Evolutionary conservation across 2,113 vertebrate genomes (phyloP).

Genomic region (human (Homo sapiens)): GRCh38 chrX:7364001-7364500

Average conservation of each 20-base stretch:
- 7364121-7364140: neutral
- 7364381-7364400: neutral
- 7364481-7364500: neutral
- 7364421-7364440: neutral
- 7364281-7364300: neutral
- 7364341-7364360: neutral
- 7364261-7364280: neutral
- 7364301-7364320: neutral
- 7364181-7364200: neutral
- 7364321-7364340: too few species aligned
- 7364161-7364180: neutral
- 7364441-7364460: too few species aligned
- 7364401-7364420: neutral
- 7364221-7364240: neutral
- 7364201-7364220: neutral
- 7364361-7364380: neutral
- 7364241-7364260: neutral
- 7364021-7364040: neutral
- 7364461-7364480: neutral
- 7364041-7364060: fast-evolving
- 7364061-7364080: neutral
- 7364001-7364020: neutral
- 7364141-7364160: neutral
- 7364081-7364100: neutral
- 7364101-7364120: neutral